phyloP scores from a whole-genome alignment of 2,888 invertebrate genomes.

The Drosophila suboccidentalis region DNA sequence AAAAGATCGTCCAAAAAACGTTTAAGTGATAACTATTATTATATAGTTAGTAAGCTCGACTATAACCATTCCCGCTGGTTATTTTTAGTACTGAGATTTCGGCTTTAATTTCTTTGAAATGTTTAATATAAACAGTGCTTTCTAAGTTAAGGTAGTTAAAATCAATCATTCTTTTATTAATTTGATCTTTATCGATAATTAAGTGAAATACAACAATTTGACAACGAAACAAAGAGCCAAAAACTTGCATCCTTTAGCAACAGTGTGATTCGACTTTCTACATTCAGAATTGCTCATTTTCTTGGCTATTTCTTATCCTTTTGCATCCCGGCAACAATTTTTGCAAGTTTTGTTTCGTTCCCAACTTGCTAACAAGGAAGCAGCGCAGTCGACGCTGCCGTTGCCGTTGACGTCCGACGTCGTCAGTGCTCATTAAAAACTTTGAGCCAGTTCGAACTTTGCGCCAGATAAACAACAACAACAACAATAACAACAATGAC shows the following conservation, averaged over 20 bases:
- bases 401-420: conserved; percentile 60
- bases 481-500: conserved; percentile 41
- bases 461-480: conserved; percentile 65
- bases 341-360: conserved; percentile 32
- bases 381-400: conserved; percentile 26
- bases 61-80: too few relatives aligned
- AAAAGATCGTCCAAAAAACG: too few relatives aligned
- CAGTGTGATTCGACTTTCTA: conserved; percentile 7
- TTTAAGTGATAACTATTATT: too few relatives aligned
- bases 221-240: conserved; percentile 32
- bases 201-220: conserved; percentile 9
- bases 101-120: too few relatives aligned
- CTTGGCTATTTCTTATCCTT: conserved; percentile 38
- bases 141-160: background rate
- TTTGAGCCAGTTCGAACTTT: conserved; percentile 75
- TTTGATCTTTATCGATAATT: conserved; percentile 12
- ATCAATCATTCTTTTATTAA: background rate
- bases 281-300: conserved; percentile 8
- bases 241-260: conserved; percentile 26
- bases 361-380: conserved; percentile 53
- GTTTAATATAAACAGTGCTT: background rate
- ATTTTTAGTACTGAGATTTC: too few relatives aligned
- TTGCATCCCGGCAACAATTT: conserved; percentile 63
- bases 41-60: too few relatives aligned
- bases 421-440: conserved; percentile 77